A percentile compares a stretch with the other conserved stretches of the same genome.
Conservation (phyloP, 1,140 invertebrate species). For the Camponotus pennsylvanicus region DNA sequence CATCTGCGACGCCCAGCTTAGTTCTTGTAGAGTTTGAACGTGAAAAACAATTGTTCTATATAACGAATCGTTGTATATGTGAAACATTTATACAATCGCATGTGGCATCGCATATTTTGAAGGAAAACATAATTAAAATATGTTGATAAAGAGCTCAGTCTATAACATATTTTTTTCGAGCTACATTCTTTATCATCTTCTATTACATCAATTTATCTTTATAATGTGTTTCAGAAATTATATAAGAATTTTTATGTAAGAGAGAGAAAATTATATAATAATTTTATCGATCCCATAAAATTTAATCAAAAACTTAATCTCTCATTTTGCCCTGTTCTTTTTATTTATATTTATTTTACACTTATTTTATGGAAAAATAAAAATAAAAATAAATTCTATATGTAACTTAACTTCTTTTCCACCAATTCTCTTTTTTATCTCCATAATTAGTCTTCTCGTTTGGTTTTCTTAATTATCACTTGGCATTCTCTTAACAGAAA, state of each 20-base stretch:
- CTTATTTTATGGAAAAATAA: constrained; percentile 5
- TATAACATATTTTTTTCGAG: not conserved
- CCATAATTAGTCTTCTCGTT: not conserved
- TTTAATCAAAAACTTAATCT: not conserved
- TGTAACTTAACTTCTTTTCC: not conserved
- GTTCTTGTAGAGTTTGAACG: not conserved
- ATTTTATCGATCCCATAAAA: not conserved
- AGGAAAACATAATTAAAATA: not conserved
- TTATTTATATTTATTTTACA: not conserved
- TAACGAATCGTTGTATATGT: not conserved
- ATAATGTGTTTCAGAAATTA: not conserved
- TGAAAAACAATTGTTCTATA: not conserved
- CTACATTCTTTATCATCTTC: not conserved
- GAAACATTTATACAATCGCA: no score
- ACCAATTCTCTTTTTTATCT: not conserved
- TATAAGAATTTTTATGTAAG: not conserved
- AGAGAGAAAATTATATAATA: not conserved
- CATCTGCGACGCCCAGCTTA: not conserved
- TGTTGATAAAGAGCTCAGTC: not conserved
- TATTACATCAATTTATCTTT: not conserved
- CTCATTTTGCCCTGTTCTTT: not conserved
- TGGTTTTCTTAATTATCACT: constrained; percentile 11
- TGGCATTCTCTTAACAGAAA: not conserved
- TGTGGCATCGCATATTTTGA: not conserved
- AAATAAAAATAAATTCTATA: not conserved